These are phyloP conservation scores for Zaprionus gabonicus DNA, from an alignment of 1,140 invertebrate species.

Conservation along the genomic window DNA sequence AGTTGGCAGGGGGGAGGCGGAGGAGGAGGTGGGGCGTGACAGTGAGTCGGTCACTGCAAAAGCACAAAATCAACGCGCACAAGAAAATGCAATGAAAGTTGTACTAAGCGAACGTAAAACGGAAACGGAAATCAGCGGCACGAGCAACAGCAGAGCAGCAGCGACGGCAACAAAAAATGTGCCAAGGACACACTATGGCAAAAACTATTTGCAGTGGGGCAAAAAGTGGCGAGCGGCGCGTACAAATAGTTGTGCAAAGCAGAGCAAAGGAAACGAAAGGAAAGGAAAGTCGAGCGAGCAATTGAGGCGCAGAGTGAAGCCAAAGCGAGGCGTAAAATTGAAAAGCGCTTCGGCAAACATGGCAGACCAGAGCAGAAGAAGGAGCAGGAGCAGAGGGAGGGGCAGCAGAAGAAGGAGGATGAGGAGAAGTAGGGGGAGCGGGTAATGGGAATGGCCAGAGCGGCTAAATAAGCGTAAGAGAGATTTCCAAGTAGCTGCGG, in stretches of 20 bases:
- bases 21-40: conserved; percentile 25
- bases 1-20: not conserved
- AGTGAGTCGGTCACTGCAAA: conserved; percentile 60
- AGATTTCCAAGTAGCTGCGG: conserved; percentile 41
- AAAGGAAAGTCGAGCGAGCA: conserved; percentile 56
- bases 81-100: conserved; percentile 82
- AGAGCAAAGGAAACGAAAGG: conserved; percentile 30
- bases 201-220: conserved; percentile 67
- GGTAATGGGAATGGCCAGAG: conserved; percentile 23
- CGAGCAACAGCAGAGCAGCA: conserved; percentile 32
- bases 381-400: not conserved
- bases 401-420: conserved; percentile 20
- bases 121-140: conserved; percentile 83
- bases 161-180: conserved; percentile 60
- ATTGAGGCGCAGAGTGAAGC: conserved; percentile 63
- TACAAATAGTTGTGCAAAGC: conserved; percentile 54
- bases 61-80: conserved; percentile 76
- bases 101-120: conserved; percentile 79
- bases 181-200: conserved; percentile 77
- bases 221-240: conserved; percentile 22
- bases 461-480: conserved; percentile 63
- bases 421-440: conserved; percentile 22
- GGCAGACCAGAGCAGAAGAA: conserved; percentile 17
- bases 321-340: conserved; percentile 82
- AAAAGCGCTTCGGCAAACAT: conserved; percentile 78